Evolutionary conservation across 1,140 invertebrate species (phyloP), one percentile per base, ranked within the genome.

Genomic region (Nasonia longicornis): DNA sequence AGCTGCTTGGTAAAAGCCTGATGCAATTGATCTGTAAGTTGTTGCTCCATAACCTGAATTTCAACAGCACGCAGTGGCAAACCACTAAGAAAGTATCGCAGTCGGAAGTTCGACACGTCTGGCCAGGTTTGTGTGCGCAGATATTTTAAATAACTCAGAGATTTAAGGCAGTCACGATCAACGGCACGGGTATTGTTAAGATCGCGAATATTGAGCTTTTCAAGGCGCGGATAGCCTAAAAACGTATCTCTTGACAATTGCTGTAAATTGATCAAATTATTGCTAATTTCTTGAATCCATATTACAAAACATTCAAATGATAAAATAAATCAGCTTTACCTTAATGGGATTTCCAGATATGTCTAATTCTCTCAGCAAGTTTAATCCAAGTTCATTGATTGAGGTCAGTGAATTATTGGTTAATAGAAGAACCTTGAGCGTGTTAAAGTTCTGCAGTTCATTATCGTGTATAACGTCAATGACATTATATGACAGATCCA

Each of bases 401-500:
- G 92, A 90, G 42, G 89, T 92, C 75, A 96, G 87, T 80, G 92
- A 92, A 90, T 96, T 95, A 82, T 94, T 92, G 82, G 93, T 93
- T 80, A 96, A 86, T 83, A 94, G 90, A 77, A 96, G 89, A 73
- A 92, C 92, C 81, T 94, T 93, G 35, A 96, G 90, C 79, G 92
- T 92, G 20, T 89, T 88, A 82, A 96, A 88, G 82, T 93, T 91
- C 80, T 94, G 94, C 69, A 95, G 92, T 66, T 94, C 92, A 82
- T 92, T 92, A 52, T 93, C 92, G 75, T 92, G 91, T 71, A 94
- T 91, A 79, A 88, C 91, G 81, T 92, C 92, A 71, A 96, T 93
- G 77, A 92, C 91, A 90, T 96, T 96, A 80, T 93, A 91, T 11
- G 96, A 95, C 70, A 97, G 88, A 89, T 96, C 96, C 69, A 97